phyloP scores from a whole-genome alignment of 2,113 vertebrate species.

The Jaculus jaculus region DNA sequence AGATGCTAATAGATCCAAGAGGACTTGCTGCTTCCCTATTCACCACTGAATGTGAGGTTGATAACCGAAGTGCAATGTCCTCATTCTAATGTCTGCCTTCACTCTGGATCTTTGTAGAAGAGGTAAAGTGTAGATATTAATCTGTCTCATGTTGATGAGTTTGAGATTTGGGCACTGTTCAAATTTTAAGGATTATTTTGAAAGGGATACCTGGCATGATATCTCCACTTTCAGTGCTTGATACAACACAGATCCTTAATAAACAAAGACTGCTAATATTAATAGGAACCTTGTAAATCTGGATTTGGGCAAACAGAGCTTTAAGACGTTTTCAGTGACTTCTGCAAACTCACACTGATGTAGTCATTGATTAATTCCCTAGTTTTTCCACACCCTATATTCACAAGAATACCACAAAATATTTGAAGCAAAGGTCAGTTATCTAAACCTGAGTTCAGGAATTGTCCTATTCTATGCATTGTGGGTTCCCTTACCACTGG shows the following conservation, averaged over 20 bases:
- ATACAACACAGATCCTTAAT: not conserved
- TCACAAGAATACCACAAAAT: not conserved
- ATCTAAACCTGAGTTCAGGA: not conserved
- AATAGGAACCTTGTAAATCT: not conserved
- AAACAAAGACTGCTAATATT: not conserved
- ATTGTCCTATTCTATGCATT: not conserved
- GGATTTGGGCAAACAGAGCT: not conserved
- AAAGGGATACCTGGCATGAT: not conserved
- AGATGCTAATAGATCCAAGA: not conserved
- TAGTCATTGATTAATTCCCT: not conserved
- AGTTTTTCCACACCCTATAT: not conserved
- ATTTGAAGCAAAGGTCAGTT: not conserved
- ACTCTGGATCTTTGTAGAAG: not conserved
- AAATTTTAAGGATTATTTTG: not conserved
- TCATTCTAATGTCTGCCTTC: not conserved
- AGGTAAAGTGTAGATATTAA: not conserved
- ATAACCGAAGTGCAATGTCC: not conserved
- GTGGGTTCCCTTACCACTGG: not conserved
- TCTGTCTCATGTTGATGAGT: not conserved
- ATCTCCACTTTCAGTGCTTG: not conserved
- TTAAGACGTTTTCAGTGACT: not conserved
- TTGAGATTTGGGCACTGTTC: not conserved
- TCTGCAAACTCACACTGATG: not conserved
- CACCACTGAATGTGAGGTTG: not conserved
- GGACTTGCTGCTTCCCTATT: accelerated